phyloP scores from a whole-genome alignment of 2,797 vertebrate species.

The Gila robusta region DNA sequence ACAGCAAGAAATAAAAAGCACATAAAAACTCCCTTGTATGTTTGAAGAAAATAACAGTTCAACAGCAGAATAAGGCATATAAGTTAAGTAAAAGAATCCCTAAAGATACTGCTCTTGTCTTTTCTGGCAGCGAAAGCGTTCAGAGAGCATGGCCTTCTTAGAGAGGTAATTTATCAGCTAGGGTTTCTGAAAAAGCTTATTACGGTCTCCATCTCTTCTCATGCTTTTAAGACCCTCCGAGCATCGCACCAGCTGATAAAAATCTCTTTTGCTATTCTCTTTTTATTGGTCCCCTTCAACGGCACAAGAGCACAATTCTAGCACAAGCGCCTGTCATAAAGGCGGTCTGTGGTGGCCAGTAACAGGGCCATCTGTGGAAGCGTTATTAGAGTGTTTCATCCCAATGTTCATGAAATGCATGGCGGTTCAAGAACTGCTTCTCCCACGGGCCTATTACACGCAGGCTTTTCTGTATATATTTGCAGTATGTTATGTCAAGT shows the following conservation, averaged over 20 bases:
- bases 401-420: slow-evolving; percentile 58
- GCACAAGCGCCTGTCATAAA: slow-evolving; percentile 67
- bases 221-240: slow-evolving; percentile 52
- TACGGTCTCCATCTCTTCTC: slow-evolving; percentile 41
- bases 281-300: slow-evolving; percentile 71
- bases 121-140: slow-evolving; percentile 7
- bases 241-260: slow-evolving; percentile 39
- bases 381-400: slow-evolving; percentile 79
- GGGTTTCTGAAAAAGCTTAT: slow-evolving; percentile 39
- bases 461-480: slow-evolving; percentile 53
- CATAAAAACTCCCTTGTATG: slow-evolving; percentile 46
- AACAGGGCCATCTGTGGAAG: slow-evolving; percentile 78
- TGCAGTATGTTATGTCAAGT: slow-evolving; percentile 42
- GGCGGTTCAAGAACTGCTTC: slow-evolving; percentile 73
- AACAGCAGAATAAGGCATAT: slow-evolving; percentile 44
- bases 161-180: slow-evolving; percentile 46
- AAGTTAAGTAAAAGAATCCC: slow-evolving; percentile 48
- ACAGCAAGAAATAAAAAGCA: slow-evolving; percentile 48
- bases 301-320: slow-evolving; percentile 67
- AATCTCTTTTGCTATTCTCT: slow-evolving; percentile 42
- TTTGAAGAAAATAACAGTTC: slow-evolving; percentile 54
- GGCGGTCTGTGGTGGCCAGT: slow-evolving; percentile 70
- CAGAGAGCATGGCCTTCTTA: slow-evolving; percentile 34
- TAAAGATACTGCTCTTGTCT: slow-evolving; percentile 7
- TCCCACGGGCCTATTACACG: slow-evolving; percentile 63